Evolutionary conservation across 2,113 vertebrate genomes (phyloP), one percentile per base, ranked within the genome.

Genomic region (Cavia porcellus): DNA sequence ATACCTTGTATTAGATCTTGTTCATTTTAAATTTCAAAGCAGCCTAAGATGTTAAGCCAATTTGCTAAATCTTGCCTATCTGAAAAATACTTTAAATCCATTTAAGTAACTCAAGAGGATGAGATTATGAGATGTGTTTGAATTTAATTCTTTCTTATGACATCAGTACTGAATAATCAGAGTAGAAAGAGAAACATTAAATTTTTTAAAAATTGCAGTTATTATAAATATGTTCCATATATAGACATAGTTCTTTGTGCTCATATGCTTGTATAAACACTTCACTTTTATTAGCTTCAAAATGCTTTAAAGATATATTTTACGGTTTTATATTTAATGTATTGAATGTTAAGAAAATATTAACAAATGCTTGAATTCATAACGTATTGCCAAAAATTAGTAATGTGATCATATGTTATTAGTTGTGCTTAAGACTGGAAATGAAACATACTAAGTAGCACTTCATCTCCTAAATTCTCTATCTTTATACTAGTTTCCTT

Each of bases 1-100:
- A 2, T 80, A 4, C 0, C 79, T 96, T 81, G 0, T 84, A 68
- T 93, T 92, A 81, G 74, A 89, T 96, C 96, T 97, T 93, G 30
- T 93, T 90, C 88, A 95, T 98, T 97, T 96, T n/a, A 74, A 92
- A 55, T 92, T 94, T 96, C 96, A 96, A 42, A 96, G 90, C 96
- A 85, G 89, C 75, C 64, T 95, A 83, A 50, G 89, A 80, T 89
- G 77, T 98, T 98, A 35, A 94, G 87, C 75, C 93, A 95, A 24
- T 98, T 96, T 98, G 79, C 82, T 93, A 85, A 93, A 94, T 97
- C 90, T 94, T 96, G 86, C 38, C 95, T 87, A 92, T 96, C 90
- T 95, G 85, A 86, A 96, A 96, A 98, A 96, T 17, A 89, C 87
- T 97, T 79, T 95, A 94, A 98, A 97, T 95, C 25, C 89, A 84